Base-by-base conservation (phyloP, 2,113 vertebrate genomes). In the Calyptomena viridis region DNA sequence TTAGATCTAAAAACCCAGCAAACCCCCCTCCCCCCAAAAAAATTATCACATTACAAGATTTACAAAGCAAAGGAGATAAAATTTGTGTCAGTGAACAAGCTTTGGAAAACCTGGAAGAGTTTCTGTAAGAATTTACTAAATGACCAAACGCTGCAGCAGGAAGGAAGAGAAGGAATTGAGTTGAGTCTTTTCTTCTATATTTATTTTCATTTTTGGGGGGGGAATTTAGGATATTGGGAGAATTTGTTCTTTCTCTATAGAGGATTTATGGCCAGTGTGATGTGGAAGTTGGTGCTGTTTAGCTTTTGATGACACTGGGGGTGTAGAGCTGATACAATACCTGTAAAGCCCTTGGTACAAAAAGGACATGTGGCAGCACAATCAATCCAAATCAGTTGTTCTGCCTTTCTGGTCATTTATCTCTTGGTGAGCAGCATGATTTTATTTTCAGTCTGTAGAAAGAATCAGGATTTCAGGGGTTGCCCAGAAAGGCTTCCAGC, bases 91-190 rank as follows among this genome's bases (percentile, higher is more conserved):
- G 24, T 40, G 72, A 89, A 40, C 17, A 72, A 55, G 80, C 80
- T 95, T 81, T 84, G 68, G 40, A 89, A 85, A 84, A 35, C 37
- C 71, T 55, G 11, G 12, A 22, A 1, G 46, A 74, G n/a, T 58
- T 62, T 18, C 60, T 87, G 53, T 10, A 5, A 42, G 23, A 46
- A 8, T 27, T 92, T 53, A 39, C 8, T 30, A 3, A 78, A n/a
- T 4, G 3, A 66, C 55, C 33, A 27, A n/a, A 49, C 0, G 0
- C 71, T 76, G 75, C 58, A 22, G 50, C 9, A 15, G n/a, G 58
- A 71, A 27, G 67, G 67, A 53, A 27, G 69, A 20, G 56, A 46
- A 83, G 31, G 47, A 44, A 33, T 33, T 50, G 0, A 17, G 1
- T 55, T 68, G 39, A 24, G 15, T 59, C 44, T n/a, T 79, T 87